A percentile compares a stretch with the other conserved stretches of the same genome.
phyloP scores from a whole-genome alignment of 92 coral and sea anemone genomes.

The Palythoa caribaeorum region DNA sequence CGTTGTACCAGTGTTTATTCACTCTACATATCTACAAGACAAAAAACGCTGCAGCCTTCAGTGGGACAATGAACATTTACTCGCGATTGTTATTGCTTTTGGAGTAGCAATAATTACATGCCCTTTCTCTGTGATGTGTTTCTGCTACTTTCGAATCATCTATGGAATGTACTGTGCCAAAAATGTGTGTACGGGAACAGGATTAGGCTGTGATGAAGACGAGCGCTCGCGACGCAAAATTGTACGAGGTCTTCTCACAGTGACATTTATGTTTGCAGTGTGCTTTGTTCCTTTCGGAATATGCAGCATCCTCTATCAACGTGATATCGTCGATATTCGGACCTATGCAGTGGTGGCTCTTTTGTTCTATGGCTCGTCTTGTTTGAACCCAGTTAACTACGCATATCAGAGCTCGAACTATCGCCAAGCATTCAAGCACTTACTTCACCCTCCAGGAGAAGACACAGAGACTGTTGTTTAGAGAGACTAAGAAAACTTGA shows the following conservation, averaged over 20 bases:
- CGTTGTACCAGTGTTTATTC: slow-evolving; percentile 36
- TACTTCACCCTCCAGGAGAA: slow-evolving; percentile 15
- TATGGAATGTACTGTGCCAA: slow-evolving; percentile 54
- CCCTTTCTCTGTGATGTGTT: slow-evolving; percentile 46
- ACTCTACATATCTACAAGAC: slow-evolving; percentile 15
- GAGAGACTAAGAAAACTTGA: background rate
- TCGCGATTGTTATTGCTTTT: background rate
- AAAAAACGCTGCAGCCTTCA: slow-evolving; percentile 37
- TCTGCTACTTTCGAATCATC: slow-evolving; percentile 56
- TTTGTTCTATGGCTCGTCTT: slow-evolving; percentile 51
- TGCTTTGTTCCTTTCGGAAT: slow-evolving; percentile 59
- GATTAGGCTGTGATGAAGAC: slow-evolving; percentile 38
- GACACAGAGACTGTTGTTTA: slow-evolving; percentile 32
- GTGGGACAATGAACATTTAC: slow-evolving; percentile 31
- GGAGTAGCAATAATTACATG: slow-evolving; percentile 7
- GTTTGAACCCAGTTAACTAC: slow-evolving; percentile 58
- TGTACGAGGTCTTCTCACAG: slow-evolving; percentile 31
- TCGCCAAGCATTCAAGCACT: slow-evolving; percentile 46
- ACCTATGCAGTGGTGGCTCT: slow-evolving; percentile 37
- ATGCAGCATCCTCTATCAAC: slow-evolving; percentile 39
- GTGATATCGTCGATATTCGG: slow-evolving; percentile 1
- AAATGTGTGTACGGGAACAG: slow-evolving; percentile 42
- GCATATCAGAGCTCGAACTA: slow-evolving; percentile 64
- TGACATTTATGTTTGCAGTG: slow-evolving; percentile 53
- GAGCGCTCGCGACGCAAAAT: slow-evolving; percentile 45